Evolutionary conservation across 2,888 invertebrate species (phyloP), one percentile per base, ranked within the genome.

Genomic region (Athrips mouffetella): DNA sequence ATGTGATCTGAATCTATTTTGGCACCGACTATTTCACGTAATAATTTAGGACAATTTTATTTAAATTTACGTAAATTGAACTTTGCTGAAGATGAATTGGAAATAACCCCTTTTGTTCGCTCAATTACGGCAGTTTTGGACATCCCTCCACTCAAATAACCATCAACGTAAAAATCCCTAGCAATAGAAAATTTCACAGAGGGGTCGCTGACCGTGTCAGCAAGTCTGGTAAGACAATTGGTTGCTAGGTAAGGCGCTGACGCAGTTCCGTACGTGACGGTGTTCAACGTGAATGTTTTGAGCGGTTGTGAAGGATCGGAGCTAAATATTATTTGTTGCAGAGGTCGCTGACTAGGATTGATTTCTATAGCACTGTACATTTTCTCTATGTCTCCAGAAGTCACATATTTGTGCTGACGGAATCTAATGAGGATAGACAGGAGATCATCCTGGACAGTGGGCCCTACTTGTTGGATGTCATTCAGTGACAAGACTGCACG

Each of bases 261-360:
- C 13, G 60, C 52, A 6, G 51, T 51, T 0, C 60, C 60, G 41
- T 59, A 62, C 13, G 35, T 35, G 15, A 35, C 16, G 3, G 35
- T 35, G 4, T 35, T 13, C 2, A 13, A 57, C 59, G n/a, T 21
- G 40, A 8, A 56, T 42, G 0, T 44, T 50, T 46, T 52, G 40
- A 0, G 58, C 13, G 1, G 4, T n/a, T 30, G 45, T 37, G 30
- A 3, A 8, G 20, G 48, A 45, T 50, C 51, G 35, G 42, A 48
- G n/a, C 45, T 45, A 48, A 53, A 59, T 21, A 61, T 27, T 16
- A 59, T 58, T 29, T 49, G 47, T 37, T 61, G 61, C 20, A 61
- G 35, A 8, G 46, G 25, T 1, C 58, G 49, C 27, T 59, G 53
- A 8, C 29, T 16, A n/a, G 47, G 21, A 13, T 48, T 4, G 1